Base-by-base conservation (phyloP, 2,113 vertebrate species). In the Noctilio leporinus region DNA sequence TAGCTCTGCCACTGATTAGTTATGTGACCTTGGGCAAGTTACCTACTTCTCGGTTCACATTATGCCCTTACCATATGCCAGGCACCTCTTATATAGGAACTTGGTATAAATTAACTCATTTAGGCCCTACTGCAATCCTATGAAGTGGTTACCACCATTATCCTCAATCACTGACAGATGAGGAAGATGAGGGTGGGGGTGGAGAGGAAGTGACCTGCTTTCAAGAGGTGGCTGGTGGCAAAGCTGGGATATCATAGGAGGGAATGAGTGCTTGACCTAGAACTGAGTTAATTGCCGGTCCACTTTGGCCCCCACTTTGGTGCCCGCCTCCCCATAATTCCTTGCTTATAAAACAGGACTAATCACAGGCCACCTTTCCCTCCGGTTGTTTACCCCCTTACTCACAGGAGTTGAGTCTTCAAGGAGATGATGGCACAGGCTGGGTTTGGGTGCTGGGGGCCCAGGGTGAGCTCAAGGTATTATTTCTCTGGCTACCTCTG, bases 271-370 rank as follows among this genome's bases (percentile, higher is more conserved):
- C 67, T 35, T 82, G 89, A 92, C 93, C 85, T 51, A 80, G 87
- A 92, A 93, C n/a, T 38, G 86, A 57, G 15, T 57, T 78, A 88
- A 78, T 85, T 69, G 49, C 67, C 67, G 85, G 75, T 33, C 75
- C 38, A 45, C 47, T 69, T 38, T 30, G 30, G 47, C 4, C 3
- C 38, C 77, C 30, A 7, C 62, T 78, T 80, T 45, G 10, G 26
- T 28, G 12, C 85, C 40, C 12, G 20, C 8, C 8, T 91, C 62
- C 86, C 19, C 40, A 11, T 89, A 81, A 93, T 81, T 81, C 62
- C 45, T 88, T 77, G 87, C 43, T 65, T 70, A 67, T 92, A 97
- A 96, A 96, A 70, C 86, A 90, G 43, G 55, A 38, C 14, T 95
- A 97, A 93, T 94, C 77, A 92, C 59, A 92, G 69, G n/a, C 43